These are phyloP conservation scores for Nemoura dubitans DNA, from an alignment of 2,888 invertebrate genomes.

Conservation along the genomic window DNA sequence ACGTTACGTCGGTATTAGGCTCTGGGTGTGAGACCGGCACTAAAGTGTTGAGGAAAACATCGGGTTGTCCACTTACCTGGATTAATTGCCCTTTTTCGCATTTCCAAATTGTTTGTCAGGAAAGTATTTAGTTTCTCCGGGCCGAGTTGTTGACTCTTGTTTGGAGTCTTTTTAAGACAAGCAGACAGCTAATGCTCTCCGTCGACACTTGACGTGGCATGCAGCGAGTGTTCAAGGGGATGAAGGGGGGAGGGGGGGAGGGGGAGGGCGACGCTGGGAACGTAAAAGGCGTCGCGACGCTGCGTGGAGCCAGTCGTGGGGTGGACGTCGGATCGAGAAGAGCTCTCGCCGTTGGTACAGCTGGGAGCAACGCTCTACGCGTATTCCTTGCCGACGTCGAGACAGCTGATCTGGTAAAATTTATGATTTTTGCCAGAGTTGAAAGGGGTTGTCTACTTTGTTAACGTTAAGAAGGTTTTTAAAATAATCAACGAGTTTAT, in stretches of 20 bases:
- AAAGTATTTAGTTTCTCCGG: not conserved
- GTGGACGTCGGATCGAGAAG: not conserved
- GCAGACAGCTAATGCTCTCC: not conserved
- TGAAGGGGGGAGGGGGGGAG: not conserved
- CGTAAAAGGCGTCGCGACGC: not conserved
- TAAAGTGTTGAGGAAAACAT: not conserved
- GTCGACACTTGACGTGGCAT: not conserved
- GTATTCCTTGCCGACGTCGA: not conserved
- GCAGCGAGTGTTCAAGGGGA: not conserved
- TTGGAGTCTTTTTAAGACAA: not conserved
- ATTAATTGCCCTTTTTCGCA: not conserved
- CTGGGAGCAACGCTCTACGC: not conserved
- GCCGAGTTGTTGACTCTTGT: not conserved
- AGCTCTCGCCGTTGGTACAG: slow-evolving; percentile 1
- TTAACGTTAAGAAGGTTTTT: too few relatives aligned
- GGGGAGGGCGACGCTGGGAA: not conserved
- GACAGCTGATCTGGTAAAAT: not conserved
- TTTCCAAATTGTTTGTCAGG: not conserved
- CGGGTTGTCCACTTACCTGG: not conserved
- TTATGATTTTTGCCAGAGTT: not conserved
- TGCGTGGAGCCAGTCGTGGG: not conserved
- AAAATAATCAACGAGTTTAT: too few relatives aligned
- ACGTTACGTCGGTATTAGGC: not conserved
- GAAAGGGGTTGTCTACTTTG: too few relatives aligned
- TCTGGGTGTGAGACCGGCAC: not conserved